Conservation (phyloP, 2,888 invertebrate genomes). For the Dicranocentrus wangi region DNA sequence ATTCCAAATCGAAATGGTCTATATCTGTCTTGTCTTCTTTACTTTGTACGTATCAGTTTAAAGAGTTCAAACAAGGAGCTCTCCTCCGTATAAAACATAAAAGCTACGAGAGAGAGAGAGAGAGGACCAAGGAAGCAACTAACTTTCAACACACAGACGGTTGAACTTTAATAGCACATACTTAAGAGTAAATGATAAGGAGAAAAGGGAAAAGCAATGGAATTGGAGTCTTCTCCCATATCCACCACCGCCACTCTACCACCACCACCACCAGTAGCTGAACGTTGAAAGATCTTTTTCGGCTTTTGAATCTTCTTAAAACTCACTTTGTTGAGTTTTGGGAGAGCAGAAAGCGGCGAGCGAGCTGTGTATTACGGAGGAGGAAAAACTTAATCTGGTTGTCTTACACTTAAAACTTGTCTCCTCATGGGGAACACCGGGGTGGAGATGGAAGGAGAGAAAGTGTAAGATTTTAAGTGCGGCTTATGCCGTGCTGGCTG, state of each 20-base stretch:
- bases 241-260: neutral
- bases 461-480: conserved; percentile 29
- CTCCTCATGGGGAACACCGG: conserved; percentile 41
- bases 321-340: conserved; percentile 53
- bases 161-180: conserved; percentile 61
- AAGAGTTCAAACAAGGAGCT: neutral
- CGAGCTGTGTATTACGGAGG: neutral
- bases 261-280: conserved; percentile 31
- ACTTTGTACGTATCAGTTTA: conserved; percentile 23
- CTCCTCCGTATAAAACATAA: neutral
- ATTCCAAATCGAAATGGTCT: conserved; percentile 53
- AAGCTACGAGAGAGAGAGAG: neutral
- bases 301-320: conserved; percentile 58
- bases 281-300: conserved; percentile 59
- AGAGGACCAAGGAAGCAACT: conserved; percentile 44
- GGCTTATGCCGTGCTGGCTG: conserved; percentile 43
- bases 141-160: conserved; percentile 61
- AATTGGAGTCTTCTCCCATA: conserved; percentile 24
- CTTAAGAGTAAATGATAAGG: conserved; percentile 58
- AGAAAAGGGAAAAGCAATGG: conserved; percentile 44
- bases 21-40: conserved; percentile 42
- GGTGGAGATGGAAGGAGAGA: conserved; percentile 21
- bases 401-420: conserved; percentile 55
- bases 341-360: neutral
- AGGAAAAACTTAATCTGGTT: conserved; percentile 56